Conservation (phyloP, 1,140 invertebrate genomes). For the Scaptomyza pallida region DNA sequence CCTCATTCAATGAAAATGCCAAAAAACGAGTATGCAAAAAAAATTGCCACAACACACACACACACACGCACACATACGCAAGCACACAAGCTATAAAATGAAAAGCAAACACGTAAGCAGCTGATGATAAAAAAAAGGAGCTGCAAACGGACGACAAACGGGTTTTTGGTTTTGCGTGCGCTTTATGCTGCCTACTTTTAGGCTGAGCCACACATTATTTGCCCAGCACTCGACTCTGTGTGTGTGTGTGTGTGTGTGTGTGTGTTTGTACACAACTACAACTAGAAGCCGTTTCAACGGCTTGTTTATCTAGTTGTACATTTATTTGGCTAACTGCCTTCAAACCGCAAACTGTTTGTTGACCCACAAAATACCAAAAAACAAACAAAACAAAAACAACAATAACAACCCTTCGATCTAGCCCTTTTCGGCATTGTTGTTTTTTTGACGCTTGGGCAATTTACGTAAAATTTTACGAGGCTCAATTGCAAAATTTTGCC, state of each 20-base stretch:
- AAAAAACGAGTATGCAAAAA: constrained; percentile 18
- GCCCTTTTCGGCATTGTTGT: constrained; percentile 8
- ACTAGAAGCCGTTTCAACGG: constrained; percentile 56
- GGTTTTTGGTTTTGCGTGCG: constrained; percentile 8
- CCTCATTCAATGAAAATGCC: constrained; percentile 23
- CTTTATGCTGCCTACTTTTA: constrained; percentile 52
- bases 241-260: constrained; percentile 23
- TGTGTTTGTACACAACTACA: constrained; percentile 43
- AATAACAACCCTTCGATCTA: constrained; percentile 14
- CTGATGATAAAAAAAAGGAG: constrained; percentile 30
- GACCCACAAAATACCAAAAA: neutral
- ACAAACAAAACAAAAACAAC: too few species aligned
- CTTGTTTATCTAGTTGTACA: constrained; percentile 76
- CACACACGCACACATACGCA: constrained; percentile 2
- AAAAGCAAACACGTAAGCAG: constrained; percentile 55
- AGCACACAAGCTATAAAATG: constrained; percentile 59
- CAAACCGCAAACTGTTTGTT: constrained; percentile 70
- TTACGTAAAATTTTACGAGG: constrained; percentile 66
- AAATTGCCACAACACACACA: constrained; percentile 33
- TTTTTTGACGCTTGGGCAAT: constrained; percentile 46
- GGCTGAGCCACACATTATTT: constrained; percentile 45
- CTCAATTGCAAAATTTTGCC: constrained; percentile 64
- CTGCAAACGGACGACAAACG: neutral
- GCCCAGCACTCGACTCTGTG: constrained; percentile 4
- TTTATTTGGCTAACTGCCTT: constrained; percentile 79